Base-by-base conservation (phyloP, 30 jellyfish, hydroid and myxozoan genomes). In the Pseudorhiza aurosa region DNA sequence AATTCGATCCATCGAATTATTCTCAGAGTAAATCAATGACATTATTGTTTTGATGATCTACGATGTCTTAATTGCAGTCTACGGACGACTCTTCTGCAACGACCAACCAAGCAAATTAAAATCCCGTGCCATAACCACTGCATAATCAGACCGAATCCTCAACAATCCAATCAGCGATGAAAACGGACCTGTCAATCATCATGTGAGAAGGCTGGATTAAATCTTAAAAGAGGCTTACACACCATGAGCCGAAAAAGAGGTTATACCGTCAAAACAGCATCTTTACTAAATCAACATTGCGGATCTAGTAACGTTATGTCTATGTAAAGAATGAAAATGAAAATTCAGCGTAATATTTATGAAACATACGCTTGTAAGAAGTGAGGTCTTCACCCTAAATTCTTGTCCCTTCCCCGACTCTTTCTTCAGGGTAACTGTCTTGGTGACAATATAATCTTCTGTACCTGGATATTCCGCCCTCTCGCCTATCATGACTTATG, bases 51-150 rank as follows among this genome's bases (percentile, higher is more conserved):
- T 51, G 17, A 25, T 10, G 26, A n/a, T 10, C 24, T 9, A 25
- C n/a, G 44, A 24, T 51, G 30, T 30, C 55, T 32, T 47, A 58
- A 73, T 29, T 56, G 75, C 15, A 51, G 62, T 33, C 37, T 43
- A 36, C 74, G 22, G 1, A 36, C 73, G 62, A 53, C 65, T 44
- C 63, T 35, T 35, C 86, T 73, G 67, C 74, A 30, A 28, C 43
- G 68, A 56, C 72, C 86, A 64, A 77, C 80, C 60, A 57, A 62
- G 82, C 77, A 80, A 57, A 64, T 64, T 56, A 65, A 76, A 76
- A 76, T 76, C 79, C 50, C 88, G 59, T 76, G 88, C 72, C 79
- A 27, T 73, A 32, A 39, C 45, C 31, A 21, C 51, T n/a, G 88
- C 57, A 27, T 30, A 45, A 76, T 76, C 78, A 76, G 43, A 39